Base-by-base conservation (phyloP, 2,888 invertebrate genomes). In the Scaptomyza caliginosa region DNA sequence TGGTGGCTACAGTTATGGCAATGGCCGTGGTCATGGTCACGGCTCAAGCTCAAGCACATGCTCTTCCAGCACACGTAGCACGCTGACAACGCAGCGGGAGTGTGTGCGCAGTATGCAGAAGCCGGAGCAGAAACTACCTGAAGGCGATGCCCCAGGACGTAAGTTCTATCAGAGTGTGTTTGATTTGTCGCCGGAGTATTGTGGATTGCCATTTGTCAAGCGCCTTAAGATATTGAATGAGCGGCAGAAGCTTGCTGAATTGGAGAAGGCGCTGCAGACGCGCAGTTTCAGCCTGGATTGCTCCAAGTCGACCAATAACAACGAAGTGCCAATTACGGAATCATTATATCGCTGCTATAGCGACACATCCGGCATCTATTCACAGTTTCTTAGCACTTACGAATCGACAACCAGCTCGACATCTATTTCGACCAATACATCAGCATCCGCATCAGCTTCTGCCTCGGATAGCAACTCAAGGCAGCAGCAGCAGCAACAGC, bases 221-320 rank as follows among this genome's bases (percentile, higher is more conserved):
- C 96, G 96, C 83, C 92, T 97, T 46, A 96, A 97, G 92, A 97
- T 97, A 77, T 92, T 97, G 43, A 97, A 97, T 90, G 97, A 97
- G 91, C 93, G 96, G 8, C 96, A 96, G 89, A 97, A 96, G 91
- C 91, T 97, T 67, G 96, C 95, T 28, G 96, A 96, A 89, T 92
- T 97, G 42, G 96, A 96, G 90, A 94, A 93, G 74, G 95, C 94
- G 10, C 94, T 96, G 23, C 94, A 94, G 89, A 93, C 93, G 64
- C 93, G 96, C 66, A 96, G 96, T 90, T 95, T 96, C 59, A 96
- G 96, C 81, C 92, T 96, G 86, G 96, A 97, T 84, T 95, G 93
- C 79, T 93, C 94, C 2, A 93, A 94, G 80, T 93, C 84, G 2
- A 93, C 71, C 6, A 93, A 94, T 30, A 77, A 62, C 36, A 80